Evolutionary conservation across 2,797 vertebrate genomes (phyloP), one percentile per base, ranked within the genome.

Genomic region (Odontamblyopus rebecca): DNA sequence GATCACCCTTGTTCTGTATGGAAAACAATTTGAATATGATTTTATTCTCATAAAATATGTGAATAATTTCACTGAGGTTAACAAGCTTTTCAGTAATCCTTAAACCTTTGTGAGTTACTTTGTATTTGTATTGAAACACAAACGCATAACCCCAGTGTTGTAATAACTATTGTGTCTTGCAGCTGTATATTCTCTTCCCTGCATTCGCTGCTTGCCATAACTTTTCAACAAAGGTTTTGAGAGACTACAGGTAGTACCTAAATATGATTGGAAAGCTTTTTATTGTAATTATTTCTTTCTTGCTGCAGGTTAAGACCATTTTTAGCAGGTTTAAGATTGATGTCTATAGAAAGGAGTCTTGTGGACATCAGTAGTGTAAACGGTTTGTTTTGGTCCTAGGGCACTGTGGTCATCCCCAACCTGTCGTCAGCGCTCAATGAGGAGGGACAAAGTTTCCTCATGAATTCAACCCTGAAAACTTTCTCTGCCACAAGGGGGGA

Each of bases 391-490:
- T 41, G 19, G 7, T 50, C 11, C 6, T 27, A 90, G 90, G 86
- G 78, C 7, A 91, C 87, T 13, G 1, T 84, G 0, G 75, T 92
- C 56, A 89, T 90, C 61, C 86, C 85, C 15, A 92, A 90, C 61
- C 72, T 91, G 26, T 44, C 41, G 0, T 89, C 84, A 1, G 76
- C 84, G 53, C 74, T 91, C 51, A 68, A 11, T 23, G 88, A 92
- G 59, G 86, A 89, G 54, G 77, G 71, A 30, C 81, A 90, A 91
- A 81, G 72, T 86, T 72, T 65, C 91, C 90, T 18, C 73, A 79
- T 50, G 82, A 91, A 48, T 91, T 91, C 74, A 90, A 91, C 69
- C 89, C 89, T 41, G 77, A 71, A 35, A 75, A 90, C 0, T 63
- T 63, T 41, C 61, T 63, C 35, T 41, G 41, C 61, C 73, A 90